These are phyloP conservation scores for Cheilosia impressa DNA, from an alignment of 2,888 invertebrate genomes.

Conservation along the genomic window DNA sequence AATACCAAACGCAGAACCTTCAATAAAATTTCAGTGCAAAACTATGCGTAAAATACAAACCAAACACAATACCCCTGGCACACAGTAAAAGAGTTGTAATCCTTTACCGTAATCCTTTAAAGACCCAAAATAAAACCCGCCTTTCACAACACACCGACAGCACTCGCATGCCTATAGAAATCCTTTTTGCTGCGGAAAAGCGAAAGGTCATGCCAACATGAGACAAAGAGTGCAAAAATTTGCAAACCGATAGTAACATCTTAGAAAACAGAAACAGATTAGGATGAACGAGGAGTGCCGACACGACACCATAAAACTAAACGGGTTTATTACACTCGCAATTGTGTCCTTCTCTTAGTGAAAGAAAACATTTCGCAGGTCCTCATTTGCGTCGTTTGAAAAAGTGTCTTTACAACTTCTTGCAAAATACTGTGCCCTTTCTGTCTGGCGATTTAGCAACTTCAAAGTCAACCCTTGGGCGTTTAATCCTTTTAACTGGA, in stretches of 20 bases:
- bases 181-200: slow-evolving; percentile 16
- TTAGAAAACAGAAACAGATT: neutral
- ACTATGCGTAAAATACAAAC: slow-evolving; percentile 35
- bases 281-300: slow-evolving; percentile 13
- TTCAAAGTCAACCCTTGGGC: slow-evolving; percentile 55
- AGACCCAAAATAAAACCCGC: slow-evolving; percentile 82
- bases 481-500: slow-evolving; percentile 79
- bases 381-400: slow-evolving; percentile 10
- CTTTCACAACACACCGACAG: slow-evolving; percentile 76
- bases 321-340: slow-evolving; percentile 8
- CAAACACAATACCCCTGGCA: slow-evolving; percentile 56
- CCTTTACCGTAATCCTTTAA: slow-evolving; percentile 83
- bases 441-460: slow-evolving; percentile 6
- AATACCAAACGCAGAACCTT: neutral
- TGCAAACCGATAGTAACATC: slow-evolving; percentile 40
- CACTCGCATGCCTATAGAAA: slow-evolving; percentile 1
- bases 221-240: slow-evolving; percentile 47
- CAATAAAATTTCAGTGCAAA: slow-evolving; percentile 33
- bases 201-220: slow-evolving; percentile 8
- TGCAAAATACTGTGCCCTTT: slow-evolving; percentile 8
- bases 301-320: slow-evolving; percentile 60
- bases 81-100: slow-evolving; percentile 78
- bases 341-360: slow-evolving; percentile 11
- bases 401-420: slow-evolving; percentile 32
- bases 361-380: slow-evolving; percentile 19